These are phyloP conservation scores for Crocuta crocuta DNA, from an alignment of 2,113 vertebrate genomes.

Conservation along the genomic window DNA sequence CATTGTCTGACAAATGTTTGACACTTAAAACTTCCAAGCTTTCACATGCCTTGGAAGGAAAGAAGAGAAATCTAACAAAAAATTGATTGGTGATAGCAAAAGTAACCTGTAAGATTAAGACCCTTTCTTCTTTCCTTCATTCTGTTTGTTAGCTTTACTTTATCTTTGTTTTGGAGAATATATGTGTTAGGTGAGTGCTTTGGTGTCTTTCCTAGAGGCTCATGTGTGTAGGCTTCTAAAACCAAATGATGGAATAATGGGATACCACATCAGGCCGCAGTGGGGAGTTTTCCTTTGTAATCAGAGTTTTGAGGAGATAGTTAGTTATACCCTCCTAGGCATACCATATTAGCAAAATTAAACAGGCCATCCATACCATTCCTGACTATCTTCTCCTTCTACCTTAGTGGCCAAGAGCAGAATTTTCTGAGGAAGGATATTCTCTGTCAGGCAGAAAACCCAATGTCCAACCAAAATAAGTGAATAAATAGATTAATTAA, in stretches of 20 bases:
- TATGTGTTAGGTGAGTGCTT: not conserved
- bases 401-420: not conserved
- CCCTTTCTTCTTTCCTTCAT: too few species aligned
- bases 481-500: not conserved
- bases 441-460: not conserved
- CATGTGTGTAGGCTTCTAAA: not conserved
- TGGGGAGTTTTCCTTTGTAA: not conserved
- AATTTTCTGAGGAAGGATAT: not conserved
- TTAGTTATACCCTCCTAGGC: not conserved
- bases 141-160: not conserved
- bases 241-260: not conserved
- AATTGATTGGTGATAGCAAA: not conserved
- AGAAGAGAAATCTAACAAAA: slow-evolving; percentile 9
- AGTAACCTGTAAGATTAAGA: not conserved
- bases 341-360: not conserved
- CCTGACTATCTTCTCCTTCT: not conserved
- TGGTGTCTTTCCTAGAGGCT: not conserved
- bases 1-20: not conserved
- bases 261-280: not conserved
- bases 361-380: not conserved
- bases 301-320: not conserved
- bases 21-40: not conserved
- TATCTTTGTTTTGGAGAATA: not conserved
- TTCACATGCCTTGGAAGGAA: slow-evolving; percentile 12
- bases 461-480: not conserved